Evolutionary conservation across 2,113 vertebrate genomes (phyloP).

Genomic region (Proterorhinus semilunaris): DNA sequence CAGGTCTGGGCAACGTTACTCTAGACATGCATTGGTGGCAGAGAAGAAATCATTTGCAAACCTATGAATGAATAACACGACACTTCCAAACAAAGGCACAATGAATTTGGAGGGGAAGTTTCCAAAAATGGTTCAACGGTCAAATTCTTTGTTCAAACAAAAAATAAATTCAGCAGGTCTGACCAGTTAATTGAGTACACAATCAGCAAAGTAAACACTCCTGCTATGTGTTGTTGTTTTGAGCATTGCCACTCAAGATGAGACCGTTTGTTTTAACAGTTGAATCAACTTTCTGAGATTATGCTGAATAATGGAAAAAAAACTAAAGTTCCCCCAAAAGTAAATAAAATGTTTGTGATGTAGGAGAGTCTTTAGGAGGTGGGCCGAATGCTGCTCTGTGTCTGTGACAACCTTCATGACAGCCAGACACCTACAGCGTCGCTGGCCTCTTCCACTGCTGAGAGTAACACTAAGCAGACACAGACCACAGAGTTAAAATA

Average conservation of each 20-base stretch:
- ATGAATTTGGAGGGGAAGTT: not conserved
- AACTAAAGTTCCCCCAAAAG: too few relatives aligned
- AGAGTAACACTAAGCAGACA: conserved; percentile 38
- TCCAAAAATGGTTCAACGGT: conserved; percentile 11
- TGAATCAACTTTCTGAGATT: not conserved
- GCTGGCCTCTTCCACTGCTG: conserved; percentile 31
- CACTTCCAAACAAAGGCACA: not conserved
- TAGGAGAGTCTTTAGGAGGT: conserved; percentile 29
- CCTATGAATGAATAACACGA: not conserved
- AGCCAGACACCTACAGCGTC: conserved; percentile 31
- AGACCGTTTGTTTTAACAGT: too few relatives aligned
- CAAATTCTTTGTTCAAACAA: not conserved
- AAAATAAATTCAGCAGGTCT: conserved; percentile 40
- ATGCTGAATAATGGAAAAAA: too few relatives aligned
- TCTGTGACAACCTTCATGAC: conserved; percentile 25
- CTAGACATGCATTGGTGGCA: not conserved
- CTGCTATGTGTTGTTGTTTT: not conserved
- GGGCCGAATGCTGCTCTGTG: conserved; percentile 31
- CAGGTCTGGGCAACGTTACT: conserved; percentile 25
- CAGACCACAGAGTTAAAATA: not conserved
- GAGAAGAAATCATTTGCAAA: not conserved
- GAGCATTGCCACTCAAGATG: too few relatives aligned
- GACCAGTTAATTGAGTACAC: conserved; percentile 28
- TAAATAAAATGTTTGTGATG: conserved; percentile 30
- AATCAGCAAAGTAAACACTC: conserved; percentile 18